phyloP scores from a whole-genome alignment of 2,888 invertebrate genomes.

The Meandrusa payeni region DNA sequence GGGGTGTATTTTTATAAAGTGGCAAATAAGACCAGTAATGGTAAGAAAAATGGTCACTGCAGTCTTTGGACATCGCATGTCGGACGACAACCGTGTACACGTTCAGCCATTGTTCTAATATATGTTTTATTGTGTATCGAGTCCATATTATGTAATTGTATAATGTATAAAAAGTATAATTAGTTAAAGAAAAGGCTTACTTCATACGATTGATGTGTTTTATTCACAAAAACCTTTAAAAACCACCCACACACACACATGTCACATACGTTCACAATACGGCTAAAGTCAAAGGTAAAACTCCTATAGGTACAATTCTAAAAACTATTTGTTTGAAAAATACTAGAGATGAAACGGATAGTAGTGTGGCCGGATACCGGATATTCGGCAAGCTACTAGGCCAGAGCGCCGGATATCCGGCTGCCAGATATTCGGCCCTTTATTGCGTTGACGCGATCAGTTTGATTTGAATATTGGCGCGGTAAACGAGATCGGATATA shows the following conservation, averaged over 20 bases:
- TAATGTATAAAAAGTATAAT: conserved; percentile 66
- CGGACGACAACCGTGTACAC: conserved; percentile 43
- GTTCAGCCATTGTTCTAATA: conserved; percentile 48
- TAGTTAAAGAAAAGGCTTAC: conserved; percentile 75
- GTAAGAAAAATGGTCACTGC: background rate
- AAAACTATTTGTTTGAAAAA: no score
- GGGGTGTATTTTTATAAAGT: conserved; percentile 4
- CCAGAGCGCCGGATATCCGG: no score
- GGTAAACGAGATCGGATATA: no score
- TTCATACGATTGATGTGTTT: conserved; percentile 64
- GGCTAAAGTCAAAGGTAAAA: no score
- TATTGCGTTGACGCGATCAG: no score
- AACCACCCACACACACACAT: conserved; percentile 1
- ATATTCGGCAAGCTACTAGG: no score
- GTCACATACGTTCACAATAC: no score
- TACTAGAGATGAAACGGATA: no score
- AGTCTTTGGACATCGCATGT: conserved; percentile 8
- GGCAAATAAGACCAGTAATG: conserved; percentile 12
- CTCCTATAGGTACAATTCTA: no score
- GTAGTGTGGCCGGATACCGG: no score
- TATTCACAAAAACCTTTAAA: conserved; percentile 10
- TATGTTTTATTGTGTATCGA: conserved; percentile 57
- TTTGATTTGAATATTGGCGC: no score
- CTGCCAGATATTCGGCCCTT: no score
- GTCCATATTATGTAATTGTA: conserved; percentile 62